Conservation (phyloP, 2,888 invertebrate genomes). For the Alitta virens region DNA sequence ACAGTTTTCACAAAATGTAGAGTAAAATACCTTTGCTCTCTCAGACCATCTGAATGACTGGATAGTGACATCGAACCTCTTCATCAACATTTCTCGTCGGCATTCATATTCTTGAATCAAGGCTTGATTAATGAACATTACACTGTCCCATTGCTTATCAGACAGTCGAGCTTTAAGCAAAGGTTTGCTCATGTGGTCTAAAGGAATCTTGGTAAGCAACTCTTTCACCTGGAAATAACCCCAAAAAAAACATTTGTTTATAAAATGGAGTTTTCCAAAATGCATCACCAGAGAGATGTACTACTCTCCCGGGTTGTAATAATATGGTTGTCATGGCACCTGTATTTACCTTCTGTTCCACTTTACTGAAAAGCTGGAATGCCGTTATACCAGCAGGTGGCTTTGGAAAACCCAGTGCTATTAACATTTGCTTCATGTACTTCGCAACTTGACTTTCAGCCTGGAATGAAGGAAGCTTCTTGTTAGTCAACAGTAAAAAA, state of each 20-base stretch:
- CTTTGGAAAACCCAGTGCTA: constrained; percentile 78
- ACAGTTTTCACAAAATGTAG: neutral
- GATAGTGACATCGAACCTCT: constrained; percentile 90
- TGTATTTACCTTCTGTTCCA: constrained; percentile 67
- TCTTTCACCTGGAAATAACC: constrained; percentile 59
- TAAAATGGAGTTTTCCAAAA: too few species aligned
- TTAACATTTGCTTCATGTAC: constrained; percentile 74
- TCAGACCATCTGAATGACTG: constrained; percentile 80
- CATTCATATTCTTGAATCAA: constrained; percentile 79
- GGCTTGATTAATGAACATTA: constrained; percentile 70
- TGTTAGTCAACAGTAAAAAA: neutral
- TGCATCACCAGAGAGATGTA: too few species aligned
- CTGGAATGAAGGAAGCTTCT: constrained; percentile 60
- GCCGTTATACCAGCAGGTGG: constrained; percentile 81
- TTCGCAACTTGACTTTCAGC: constrained; percentile 80
- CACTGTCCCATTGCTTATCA: constrained; percentile 78
- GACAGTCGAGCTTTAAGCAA: constrained; percentile 71
- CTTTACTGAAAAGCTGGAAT: constrained; percentile 74
- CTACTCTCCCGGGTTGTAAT: too few species aligned
- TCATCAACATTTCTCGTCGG: constrained; percentile 82
- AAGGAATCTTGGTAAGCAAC: constrained; percentile 49
- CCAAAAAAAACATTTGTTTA: too few species aligned
- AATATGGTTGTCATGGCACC: too few species aligned
- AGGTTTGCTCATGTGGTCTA: constrained; percentile 71
- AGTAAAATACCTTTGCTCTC: constrained; percentile 62